Percentiles rank a stretch among this genome's conserved stretches.
These are phyloP conservation scores for Prionace glauca DNA, from an alignment of 2,797 vertebrate genomes.

Conservation along the genomic window DNA sequence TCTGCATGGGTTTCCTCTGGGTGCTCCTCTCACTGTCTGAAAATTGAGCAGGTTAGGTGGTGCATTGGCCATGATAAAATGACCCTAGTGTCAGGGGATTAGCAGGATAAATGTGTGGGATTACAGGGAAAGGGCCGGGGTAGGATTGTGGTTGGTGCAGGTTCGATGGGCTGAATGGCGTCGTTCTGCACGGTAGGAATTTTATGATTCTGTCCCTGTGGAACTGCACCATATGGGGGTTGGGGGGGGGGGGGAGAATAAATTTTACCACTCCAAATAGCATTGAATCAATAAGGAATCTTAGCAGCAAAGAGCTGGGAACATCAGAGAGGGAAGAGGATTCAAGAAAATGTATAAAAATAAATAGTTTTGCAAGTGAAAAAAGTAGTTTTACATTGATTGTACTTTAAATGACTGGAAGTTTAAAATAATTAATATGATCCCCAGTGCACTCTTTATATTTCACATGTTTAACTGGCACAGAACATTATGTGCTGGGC, in stretches of 20 bases:
- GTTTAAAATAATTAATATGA: conserved; percentile 11
- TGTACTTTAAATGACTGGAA: neutral
- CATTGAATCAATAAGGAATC: neutral
- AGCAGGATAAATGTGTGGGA: too few species aligned
- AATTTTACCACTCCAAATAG: neutral
- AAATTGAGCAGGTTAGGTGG: too few species aligned
- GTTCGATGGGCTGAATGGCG: too few species aligned
- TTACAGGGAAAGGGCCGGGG: too few species aligned
- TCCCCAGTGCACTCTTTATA: neutral
- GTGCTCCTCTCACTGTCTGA: too few species aligned
- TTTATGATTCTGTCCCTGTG: too few species aligned
- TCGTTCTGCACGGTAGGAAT: too few species aligned
- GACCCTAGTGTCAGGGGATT: too few species aligned
- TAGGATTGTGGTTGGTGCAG: too few species aligned
- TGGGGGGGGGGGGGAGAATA: neutral
- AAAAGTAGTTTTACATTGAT: neutral
- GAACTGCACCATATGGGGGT: neutral
- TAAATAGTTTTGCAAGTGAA: too few species aligned
- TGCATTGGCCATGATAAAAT: too few species aligned
- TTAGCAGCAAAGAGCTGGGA: neutral
- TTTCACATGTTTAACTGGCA: neutral
- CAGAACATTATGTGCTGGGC: conserved; percentile 32
- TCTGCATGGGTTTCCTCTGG: too few species aligned
- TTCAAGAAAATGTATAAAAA: neutral
- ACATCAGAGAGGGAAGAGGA: neutral